phyloP scores from a whole-genome alignment of 2,888 invertebrate genomes.

The Pachycephus smyrnensis region DNA sequence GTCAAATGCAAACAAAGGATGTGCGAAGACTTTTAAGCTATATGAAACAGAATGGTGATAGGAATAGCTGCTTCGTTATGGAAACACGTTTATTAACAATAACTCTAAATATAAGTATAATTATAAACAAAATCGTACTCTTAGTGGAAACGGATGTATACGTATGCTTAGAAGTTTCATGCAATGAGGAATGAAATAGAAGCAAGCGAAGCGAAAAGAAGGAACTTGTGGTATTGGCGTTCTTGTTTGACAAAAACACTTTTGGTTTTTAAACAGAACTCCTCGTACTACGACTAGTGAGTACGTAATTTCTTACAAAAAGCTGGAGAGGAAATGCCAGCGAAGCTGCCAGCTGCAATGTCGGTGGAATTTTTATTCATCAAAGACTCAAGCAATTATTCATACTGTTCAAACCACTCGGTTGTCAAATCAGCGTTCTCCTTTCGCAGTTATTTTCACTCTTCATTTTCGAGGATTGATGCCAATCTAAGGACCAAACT shows the following conservation, averaged over 20 bases:
- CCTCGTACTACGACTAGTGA: neutral
- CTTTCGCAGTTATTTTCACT: neutral
- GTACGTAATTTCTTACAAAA: neutral
- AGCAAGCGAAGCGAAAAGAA: too few relatives aligned
- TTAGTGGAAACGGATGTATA: neutral
- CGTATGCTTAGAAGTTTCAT: neutral
- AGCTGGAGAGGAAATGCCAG: neutral
- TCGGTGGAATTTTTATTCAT: conserved; percentile 7
- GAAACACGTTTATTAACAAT: too few relatives aligned
- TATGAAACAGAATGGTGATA: too few relatives aligned
- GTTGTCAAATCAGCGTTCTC: conserved; percentile 21
- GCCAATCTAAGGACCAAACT: too few relatives aligned
- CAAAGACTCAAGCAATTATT: conserved; percentile 18
- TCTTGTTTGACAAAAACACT: neutral
- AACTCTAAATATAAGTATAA: neutral
- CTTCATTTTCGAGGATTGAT: too few relatives aligned
- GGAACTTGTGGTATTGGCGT: neutral
- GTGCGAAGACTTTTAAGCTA: too few relatives aligned
- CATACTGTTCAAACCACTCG: conserved; percentile 23
- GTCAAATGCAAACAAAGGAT: too few relatives aligned
- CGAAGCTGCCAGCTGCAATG: neutral
- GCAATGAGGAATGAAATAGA: too few relatives aligned
- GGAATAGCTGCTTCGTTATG: too few relatives aligned
- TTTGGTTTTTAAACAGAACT: conserved; percentile 4
- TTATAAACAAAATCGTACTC: neutral